Conservation (phyloP, 37 sponge, comb jelly and placozoan genomes). For the Diacarnus erythraeanus region DNA sequence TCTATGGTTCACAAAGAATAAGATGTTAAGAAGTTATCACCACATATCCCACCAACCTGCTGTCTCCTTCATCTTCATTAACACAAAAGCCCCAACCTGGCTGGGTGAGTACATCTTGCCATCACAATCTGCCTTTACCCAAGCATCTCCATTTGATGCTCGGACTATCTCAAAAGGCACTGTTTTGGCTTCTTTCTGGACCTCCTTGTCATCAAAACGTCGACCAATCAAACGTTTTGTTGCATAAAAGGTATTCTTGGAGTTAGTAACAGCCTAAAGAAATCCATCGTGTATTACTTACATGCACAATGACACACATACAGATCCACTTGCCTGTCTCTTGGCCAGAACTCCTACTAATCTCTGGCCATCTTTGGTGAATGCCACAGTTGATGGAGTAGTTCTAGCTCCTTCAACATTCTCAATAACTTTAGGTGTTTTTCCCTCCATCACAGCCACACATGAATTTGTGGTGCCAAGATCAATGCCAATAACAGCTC, state of each 20-base stretch:
- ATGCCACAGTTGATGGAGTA: conserved; percentile 98
- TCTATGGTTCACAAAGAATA: conserved; percentile 46
- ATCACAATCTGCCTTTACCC: conserved; percentile 80
- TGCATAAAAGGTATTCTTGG: conserved; percentile 93
- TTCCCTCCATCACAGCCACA: conserved; percentile 99
- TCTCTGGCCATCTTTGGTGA: conserved; percentile 93
- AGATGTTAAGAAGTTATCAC: neutral
- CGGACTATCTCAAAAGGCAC: conserved; percentile 89
- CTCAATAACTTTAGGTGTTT: conserved; percentile 93
- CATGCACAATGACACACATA: neutral
- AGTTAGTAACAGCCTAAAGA: conserved; percentile 91
- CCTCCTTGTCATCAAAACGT: conserved; percentile 90
- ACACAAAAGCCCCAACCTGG: conserved; percentile 97
- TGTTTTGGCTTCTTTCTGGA: conserved; percentile 83
- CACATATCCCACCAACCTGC: conserved; percentile 66
- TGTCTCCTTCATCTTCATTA: conserved; percentile 98
- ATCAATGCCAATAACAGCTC: conserved; percentile 94
- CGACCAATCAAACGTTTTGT: conserved; percentile 96
- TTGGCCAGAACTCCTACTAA: conserved; percentile 90
- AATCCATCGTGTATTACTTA: neutral
- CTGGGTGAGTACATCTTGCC: conserved; percentile 97
- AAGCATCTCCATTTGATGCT: conserved; percentile 97
- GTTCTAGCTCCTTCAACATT: conserved; percentile 96
- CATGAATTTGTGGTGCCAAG: conserved; percentile 99
- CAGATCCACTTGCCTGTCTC: conserved; percentile 81